Evolutionary conservation across 2,797 vertebrate genomes (phyloP).

Genomic region (Pseudochromis fuscus): DNA sequence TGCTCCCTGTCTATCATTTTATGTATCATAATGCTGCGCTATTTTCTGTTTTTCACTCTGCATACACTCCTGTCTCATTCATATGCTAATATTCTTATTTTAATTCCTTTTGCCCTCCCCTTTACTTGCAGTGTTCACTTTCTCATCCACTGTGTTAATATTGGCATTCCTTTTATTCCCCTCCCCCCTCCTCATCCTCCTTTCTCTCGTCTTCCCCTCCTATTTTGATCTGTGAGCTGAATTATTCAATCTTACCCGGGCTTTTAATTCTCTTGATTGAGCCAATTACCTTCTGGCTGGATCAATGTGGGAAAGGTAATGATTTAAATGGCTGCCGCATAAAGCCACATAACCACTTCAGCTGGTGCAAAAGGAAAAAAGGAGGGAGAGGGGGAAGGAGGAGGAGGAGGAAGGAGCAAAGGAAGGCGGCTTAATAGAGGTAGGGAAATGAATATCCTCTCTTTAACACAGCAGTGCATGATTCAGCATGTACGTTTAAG

Average conservation of each 20-base stretch:
- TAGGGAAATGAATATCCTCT: slow-evolving; percentile 75
- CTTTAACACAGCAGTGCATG: slow-evolving; percentile 75
- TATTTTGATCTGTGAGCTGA: slow-evolving; percentile 78
- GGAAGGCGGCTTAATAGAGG: slow-evolving; percentile 61
- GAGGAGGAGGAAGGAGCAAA: slow-evolving; percentile 39
- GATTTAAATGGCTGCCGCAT: slow-evolving; percentile 81
- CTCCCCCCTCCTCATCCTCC: slow-evolving; percentile 22
- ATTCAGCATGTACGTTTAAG: slow-evolving; percentile 80
- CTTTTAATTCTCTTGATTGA: slow-evolving; percentile 85
- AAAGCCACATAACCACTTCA: slow-evolving; percentile 76
- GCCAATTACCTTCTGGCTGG: slow-evolving; percentile 82
- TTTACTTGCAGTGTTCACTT: slow-evolving; percentile 57
- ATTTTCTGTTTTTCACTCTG: slow-evolving; percentile 43
- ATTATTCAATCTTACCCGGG: slow-evolving; percentile 80
- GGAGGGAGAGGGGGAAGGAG: slow-evolving; percentile 1
- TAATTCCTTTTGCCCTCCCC: slow-evolving; percentile 53
- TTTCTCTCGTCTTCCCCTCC: slow-evolving; percentile 62
- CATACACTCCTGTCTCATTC: slow-evolving; percentile 58
- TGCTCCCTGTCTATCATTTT: slow-evolving; percentile 30
- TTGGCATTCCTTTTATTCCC: slow-evolving; percentile 49
- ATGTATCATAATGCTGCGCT: slow-evolving; percentile 32
- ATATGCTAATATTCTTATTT: slow-evolving; percentile 69
- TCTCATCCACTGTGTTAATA: slow-evolving; percentile 67
- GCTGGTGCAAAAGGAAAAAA: slow-evolving; percentile 62
- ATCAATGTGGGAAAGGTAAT: slow-evolving; percentile 84